A percentile compares a stretch with the other conserved stretches of the same genome.
These are phyloP conservation scores for Sebastolobus altivelis DNA, from an alignment of 2,797 vertebrate species.

Conservation along the genomic window DNA sequence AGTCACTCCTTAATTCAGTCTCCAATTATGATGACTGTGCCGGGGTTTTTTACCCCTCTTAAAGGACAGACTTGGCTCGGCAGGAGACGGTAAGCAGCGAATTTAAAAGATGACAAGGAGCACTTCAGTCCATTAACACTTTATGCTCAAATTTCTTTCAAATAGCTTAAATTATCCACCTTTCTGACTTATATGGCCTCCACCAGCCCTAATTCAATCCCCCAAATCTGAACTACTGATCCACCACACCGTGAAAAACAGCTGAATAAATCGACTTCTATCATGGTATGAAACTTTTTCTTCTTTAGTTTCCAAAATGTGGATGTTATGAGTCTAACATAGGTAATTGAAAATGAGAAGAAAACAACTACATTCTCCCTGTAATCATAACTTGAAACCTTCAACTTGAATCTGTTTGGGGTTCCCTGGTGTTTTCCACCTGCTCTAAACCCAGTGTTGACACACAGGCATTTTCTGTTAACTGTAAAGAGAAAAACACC, in stretches of 20 bases:
- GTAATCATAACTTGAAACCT: background rate
- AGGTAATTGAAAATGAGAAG: background rate
- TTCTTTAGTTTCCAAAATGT: background rate
- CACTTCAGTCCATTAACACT: constrained; percentile 47
- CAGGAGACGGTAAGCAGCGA: constrained; percentile 19
- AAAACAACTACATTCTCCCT: background rate
- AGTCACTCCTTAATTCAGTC: constrained; percentile 25
- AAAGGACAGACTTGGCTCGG: constrained; percentile 17
- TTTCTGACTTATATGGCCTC: constrained; percentile 11
- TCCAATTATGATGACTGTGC: constrained; percentile 15
- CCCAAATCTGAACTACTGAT: constrained; percentile 12
- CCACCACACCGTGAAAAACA: background rate
- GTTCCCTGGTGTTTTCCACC: background rate
- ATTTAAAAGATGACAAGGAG: constrained; percentile 29
- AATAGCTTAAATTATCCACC: constrained; percentile 36
- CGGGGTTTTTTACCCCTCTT: background rate
- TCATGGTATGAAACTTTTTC: background rate
- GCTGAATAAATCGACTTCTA: background rate
- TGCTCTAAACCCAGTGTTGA: background rate
- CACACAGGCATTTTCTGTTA: background rate
- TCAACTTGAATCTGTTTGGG: background rate
- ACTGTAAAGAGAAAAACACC: background rate
- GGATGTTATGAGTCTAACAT: background rate
- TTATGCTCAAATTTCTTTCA: constrained; percentile 32
- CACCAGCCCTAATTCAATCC: constrained; percentile 5